Conservation (phyloP, 1,140 invertebrate species). For the Scaptodrosophila lebanonensis region DNA sequence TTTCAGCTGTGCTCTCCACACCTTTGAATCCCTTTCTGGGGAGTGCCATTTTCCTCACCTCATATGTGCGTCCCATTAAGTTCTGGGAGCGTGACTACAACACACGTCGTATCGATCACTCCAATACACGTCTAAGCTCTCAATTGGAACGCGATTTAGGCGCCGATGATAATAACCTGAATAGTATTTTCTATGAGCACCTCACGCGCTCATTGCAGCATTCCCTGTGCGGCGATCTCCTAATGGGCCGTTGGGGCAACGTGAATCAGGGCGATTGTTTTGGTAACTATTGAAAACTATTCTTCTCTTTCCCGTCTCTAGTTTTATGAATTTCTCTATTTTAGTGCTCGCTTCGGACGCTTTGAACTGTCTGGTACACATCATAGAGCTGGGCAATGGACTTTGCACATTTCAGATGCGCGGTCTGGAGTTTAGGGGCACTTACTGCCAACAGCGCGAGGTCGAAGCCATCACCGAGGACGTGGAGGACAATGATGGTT, state of each 20-base stretch:
- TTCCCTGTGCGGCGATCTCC: conserved; percentile 95
- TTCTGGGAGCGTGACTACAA: conserved; percentile 99
- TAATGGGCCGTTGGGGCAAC: conserved; percentile 93
- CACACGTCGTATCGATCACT: conserved; percentile 97
- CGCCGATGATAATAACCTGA: conserved; percentile 98
- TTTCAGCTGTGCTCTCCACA: conserved; percentile 95
- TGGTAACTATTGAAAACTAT: conserved; percentile 76
- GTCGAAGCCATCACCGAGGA: conserved; percentile 98
- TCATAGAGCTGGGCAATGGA: conserved; percentile 99
- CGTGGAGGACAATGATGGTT: conserved; percentile 94
- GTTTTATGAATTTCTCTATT: conserved; percentile 11
- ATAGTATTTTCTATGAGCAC: conserved; percentile 99
- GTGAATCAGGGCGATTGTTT: conserved; percentile 98
- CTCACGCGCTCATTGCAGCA: conserved; percentile 97
- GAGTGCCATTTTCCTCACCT: conserved; percentile 98
- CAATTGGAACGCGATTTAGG: conserved; percentile 97
- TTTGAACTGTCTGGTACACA: conserved; percentile 97
- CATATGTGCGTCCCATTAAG: conserved; percentile 97
- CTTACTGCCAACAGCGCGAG: conserved; percentile 98
- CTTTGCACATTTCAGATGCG: conserved; percentile 98
- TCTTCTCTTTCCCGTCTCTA: background rate
- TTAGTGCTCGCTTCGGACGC: conserved; percentile 96
- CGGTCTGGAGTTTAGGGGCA: conserved; percentile 97
- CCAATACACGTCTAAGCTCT: conserved; percentile 95
- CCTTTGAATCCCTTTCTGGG: conserved; percentile 92